Evolutionary conservation across 2,113 vertebrate species (phyloP).

Genomic region (Plectropomus leopardus): DNA sequence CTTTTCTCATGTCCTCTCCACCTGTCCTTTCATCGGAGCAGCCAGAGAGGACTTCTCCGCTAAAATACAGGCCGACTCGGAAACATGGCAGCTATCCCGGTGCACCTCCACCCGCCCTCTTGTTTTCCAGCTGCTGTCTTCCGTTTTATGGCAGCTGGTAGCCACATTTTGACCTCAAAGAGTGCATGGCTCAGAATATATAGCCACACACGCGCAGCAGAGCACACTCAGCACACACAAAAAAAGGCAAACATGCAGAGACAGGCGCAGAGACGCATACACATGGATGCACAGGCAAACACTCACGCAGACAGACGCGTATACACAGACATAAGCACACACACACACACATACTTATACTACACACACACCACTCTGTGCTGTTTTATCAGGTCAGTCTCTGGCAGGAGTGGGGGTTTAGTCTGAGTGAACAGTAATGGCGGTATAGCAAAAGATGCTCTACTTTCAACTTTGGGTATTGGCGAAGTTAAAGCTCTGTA

Average conservation of each 20-base stretch:
- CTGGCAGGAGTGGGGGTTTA: conserved; percentile 51
- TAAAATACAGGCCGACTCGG: conserved; percentile 40
- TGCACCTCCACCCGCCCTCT: conserved; percentile 53
- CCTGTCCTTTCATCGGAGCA: conserved; percentile 54
- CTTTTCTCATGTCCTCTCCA: conserved; percentile 56
- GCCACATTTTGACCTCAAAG: conserved; percentile 65
- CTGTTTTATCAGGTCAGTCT: conserved; percentile 77
- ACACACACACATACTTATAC: conserved; percentile 35
- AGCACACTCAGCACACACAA: conserved; percentile 15
- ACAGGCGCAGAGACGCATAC: conserved; percentile 41
- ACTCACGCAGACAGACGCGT: conserved; percentile 43
- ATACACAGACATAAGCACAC: conserved; percentile 47
- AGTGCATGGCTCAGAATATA: conserved; percentile 48
- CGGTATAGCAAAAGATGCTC: conserved; percentile 60
- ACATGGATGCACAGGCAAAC: conserved; percentile 65
- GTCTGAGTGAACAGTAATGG: conserved; percentile 59
- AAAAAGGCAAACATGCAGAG: conserved; percentile 32
- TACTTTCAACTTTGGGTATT: conserved; percentile 69
- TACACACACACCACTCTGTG: conserved; percentile 47
- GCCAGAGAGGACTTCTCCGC: conserved; percentile 40
- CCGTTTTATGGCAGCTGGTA: conserved; percentile 66
- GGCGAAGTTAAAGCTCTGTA: conserved; percentile 29
- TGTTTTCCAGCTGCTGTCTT: conserved; percentile 70
- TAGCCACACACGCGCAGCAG: conserved; percentile 12
- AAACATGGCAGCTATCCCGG: conserved; percentile 62